Evolutionary conservation across 2,888 invertebrate species (phyloP).

Genomic region (Nematopogon swammerdamellus): DNA sequence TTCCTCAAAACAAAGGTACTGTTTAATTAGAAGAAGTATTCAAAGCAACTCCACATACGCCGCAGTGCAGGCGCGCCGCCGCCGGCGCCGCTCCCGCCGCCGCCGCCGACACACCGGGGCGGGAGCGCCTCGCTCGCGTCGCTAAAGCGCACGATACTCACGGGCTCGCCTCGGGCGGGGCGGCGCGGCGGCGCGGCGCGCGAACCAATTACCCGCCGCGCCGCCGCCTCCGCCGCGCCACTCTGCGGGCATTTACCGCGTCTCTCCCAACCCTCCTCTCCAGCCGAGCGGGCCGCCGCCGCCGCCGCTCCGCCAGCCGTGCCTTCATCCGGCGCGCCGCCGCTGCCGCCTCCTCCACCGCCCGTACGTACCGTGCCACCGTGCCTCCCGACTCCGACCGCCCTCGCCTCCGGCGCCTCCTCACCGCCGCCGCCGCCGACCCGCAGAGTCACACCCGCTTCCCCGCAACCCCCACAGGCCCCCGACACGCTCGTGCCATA

Average conservation of each 20-base stretch:
- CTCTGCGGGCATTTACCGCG: conserved; percentile 46
- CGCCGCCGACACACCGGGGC: too few relatives aligned
- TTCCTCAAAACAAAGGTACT: too few relatives aligned
- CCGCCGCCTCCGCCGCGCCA: too few relatives aligned
- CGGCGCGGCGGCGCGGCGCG: conserved; percentile 16
- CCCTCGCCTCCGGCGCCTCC: conserved; percentile 13
- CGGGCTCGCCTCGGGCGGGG: conserved; percentile 52
- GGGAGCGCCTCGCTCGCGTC: conserved; percentile 50
- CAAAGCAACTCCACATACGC: neutral
- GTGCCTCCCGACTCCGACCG: conserved; percentile 12
- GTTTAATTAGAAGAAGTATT: too few relatives aligned
- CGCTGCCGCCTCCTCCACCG: conserved; percentile 4
- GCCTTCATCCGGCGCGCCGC: neutral
- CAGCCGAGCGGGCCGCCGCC: conserved; percentile 1
- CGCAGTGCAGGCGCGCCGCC: conserved; percentile 12
- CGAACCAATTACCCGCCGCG: conserved; percentile 57
- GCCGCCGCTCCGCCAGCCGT: conserved; percentile 14
- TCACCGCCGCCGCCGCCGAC: conserved; percentile 1
- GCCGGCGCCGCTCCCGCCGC: conserved; percentile 21
- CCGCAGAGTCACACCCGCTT: neutral
- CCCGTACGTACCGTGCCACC: neutral
- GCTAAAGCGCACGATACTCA: conserved; percentile 54
- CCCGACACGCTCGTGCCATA: conserved; percentile 11
- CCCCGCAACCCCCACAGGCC: neutral
- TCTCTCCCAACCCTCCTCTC: conserved; percentile 19